Evolutionary conservation across 53 echinoderm and acorn worm genomes (phyloP), one percentile per base, ranked within the genome.

Genomic region (Astropecten irregularis): DNA sequence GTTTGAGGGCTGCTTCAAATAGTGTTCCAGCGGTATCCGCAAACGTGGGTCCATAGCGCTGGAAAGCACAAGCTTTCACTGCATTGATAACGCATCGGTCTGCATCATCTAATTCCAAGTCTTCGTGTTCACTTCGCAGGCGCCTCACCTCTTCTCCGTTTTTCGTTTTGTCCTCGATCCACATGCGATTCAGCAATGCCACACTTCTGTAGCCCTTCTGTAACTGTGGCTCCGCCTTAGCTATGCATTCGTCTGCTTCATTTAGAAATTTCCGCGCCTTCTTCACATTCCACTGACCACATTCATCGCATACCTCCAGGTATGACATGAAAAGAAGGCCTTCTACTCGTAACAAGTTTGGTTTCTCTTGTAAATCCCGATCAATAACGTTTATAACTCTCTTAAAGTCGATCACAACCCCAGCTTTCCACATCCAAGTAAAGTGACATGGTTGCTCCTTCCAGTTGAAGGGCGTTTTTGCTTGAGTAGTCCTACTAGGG

Each of bases 111-210:
- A 26, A 4, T 13, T 2, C 3, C 37, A 55, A 14, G 39, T 26
- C 26, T 4, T 39, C 2, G 20, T 55, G 55, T 37, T 39, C 5
- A 14, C 1, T 4, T 13, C 34, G 18, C 2, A 73, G 37, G 11
- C 29, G 1, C 20, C 2, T 3, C 0, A 56, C 73, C 21, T 73
- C 13, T 15, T 11, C 10, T 4, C 13, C 55, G 22, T 54, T 73
- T 38, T 20, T 21, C 11, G 52, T 20, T 36, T 40, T 73, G 38
- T 53, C 14, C 14, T 73, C 73, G n/a, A 73, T 73, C 73, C 73
- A 73, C 22, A 73, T 37, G 10, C 73, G 73, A 38, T 73, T 73
- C 20, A 73, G 54, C 9, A 73, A 26, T 36, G 73, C 54, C 26
- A 73, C 73, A 22, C 49, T 27, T 56, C 4, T 55, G 56, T 73